Evolutionary conservation across 2,888 invertebrate genomes (phyloP), one percentile per base, ranked within the genome.

Genomic region (Hecatera dysodea): DNA sequence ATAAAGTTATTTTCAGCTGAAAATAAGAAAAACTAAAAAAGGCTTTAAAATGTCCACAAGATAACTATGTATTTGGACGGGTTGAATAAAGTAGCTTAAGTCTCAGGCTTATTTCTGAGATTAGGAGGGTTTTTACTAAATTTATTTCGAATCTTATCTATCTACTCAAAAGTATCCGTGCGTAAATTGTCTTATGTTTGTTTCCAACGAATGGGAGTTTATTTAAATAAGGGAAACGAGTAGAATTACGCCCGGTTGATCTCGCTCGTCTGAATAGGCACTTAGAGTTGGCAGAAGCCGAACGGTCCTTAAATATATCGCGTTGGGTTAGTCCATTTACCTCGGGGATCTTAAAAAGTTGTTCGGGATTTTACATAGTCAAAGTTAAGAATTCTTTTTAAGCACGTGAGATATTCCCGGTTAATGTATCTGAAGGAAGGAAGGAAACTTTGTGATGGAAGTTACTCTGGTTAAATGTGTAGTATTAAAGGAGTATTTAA

Each of bases 321-420:
- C 57, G 50, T 73, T 69, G 70, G 63, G 70, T 71, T 71, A 69
- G 64, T 67, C 71, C 59, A 66, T 70, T 78, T 82, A 68, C 69
- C 63, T 74, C 55, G 65, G 60, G 52, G 71, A 75, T 80, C 65
- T 80, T 76, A 60, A 72, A 57, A 78, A 81, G 72, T 75, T 71
- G 64, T 69, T 81, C 70, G 53, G 27, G 67, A 61, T 72, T 69
- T 81, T 84, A 67, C 70, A 73, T 79, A 74, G 67, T 59, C 62
- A 75, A 76, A 84, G 62, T 80, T 79, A 56, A 66, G 66, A 73
- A 77, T 82, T 84, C 36, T 82, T 76, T 82, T 82, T 76, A 72
- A 79, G 71, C 64, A 77, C 62, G 65, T 72, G 68, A 75, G 72
- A 70, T 67, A 63, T 71, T 67, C 61, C 72, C 46, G 64, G 72